Base-by-base conservation (phyloP, 1,140 invertebrate genomes). In the Ganaspis sp. region DNA sequence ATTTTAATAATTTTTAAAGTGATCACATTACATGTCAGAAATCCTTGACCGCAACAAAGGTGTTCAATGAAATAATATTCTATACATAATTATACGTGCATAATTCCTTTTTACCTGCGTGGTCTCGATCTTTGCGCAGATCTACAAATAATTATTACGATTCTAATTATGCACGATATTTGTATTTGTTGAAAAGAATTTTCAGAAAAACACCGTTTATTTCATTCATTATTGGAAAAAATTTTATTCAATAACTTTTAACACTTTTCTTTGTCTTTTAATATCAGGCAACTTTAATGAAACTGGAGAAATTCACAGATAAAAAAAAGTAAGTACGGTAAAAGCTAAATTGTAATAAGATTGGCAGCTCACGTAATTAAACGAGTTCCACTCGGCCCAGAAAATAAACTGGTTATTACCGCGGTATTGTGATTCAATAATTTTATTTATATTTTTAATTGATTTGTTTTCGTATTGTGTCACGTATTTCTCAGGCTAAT, bases 21-120 rank as follows among this genome's bases (percentile, higher is more conserved):
- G 11, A 11, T n/a, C 15, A 29, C 12, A 58, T 12, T 17, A 53
- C 11, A 29, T 29, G 23, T 64, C 0, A n/a, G 11, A 29, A 34
- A 64, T 29, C 58, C 58, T 64, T 64, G 58, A 64, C 58, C 58
- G 58, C 58, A 0, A 2, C 23, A 29, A 29, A 64, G 23, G 8
- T 64, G 12, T 34, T 64, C 58, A 64, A 29, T 64, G 58, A n/a
- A 29, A 64, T 29, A 64, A 64, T 64, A 53, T 64, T 64, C 11
- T 26, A 29, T 64, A 26, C 23, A 64, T 64, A 54, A 64, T 64
- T 29, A 26, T 26, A 49, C 9, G 19, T 23, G 53, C 19, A 54
- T 54, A 54, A 54, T 54, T 54, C 53, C 19, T 54, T 54, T 54
- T 54, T 54, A 54, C 53, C 5, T 11, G 1, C n/a, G n/a, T 54